These are phyloP conservation scores for Poecilia picta DNA, from an alignment of 2,797 vertebrate species.

Conservation along the genomic window DNA sequence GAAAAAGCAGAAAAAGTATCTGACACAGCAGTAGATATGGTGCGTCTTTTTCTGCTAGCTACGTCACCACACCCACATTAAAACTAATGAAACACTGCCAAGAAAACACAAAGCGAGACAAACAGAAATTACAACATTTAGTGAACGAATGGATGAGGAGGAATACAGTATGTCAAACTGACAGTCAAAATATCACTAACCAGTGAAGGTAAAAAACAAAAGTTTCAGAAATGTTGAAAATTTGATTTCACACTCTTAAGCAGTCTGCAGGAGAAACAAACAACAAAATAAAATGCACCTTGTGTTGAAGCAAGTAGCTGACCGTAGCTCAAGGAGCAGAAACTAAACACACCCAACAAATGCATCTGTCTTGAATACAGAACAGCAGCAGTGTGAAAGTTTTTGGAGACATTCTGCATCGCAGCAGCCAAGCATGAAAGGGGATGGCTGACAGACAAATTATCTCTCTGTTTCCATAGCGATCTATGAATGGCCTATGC, in stretches of 20 bases:
- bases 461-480: conserved; percentile 74
- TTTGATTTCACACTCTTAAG: conserved; percentile 51
- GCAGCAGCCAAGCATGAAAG: conserved; percentile 64
- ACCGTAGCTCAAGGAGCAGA: conserved; percentile 32
- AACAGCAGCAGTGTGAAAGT: conserved; percentile 51
- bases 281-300: conserved; percentile 48
- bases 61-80: background rate
- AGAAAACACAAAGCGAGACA: conserved; percentile 15
- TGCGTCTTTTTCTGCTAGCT: background rate
- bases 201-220: conserved; percentile 54
- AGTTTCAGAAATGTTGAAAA: conserved; percentile 59
- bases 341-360: conserved; percentile 49
- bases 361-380: conserved; percentile 40
- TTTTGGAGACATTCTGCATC: conserved; percentile 54
- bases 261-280: conserved; percentile 32
- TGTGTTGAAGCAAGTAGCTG: conserved; percentile 34
- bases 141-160: conserved; percentile 24
- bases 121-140: conserved; percentile 13
- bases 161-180: conserved; percentile 43
- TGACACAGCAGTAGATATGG: background rate
- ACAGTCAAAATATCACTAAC: conserved; percentile 47
- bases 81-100: conserved; percentile 2
- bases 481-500: conserved; percentile 72
- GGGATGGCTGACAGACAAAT: conserved; percentile 72
- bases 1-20: background rate